Percentiles rank a stretch among this genome's conserved stretches.
phyloP scores from a whole-genome alignment of 1,140 invertebrate genomes.

The Probaryconus sp. region DNA sequence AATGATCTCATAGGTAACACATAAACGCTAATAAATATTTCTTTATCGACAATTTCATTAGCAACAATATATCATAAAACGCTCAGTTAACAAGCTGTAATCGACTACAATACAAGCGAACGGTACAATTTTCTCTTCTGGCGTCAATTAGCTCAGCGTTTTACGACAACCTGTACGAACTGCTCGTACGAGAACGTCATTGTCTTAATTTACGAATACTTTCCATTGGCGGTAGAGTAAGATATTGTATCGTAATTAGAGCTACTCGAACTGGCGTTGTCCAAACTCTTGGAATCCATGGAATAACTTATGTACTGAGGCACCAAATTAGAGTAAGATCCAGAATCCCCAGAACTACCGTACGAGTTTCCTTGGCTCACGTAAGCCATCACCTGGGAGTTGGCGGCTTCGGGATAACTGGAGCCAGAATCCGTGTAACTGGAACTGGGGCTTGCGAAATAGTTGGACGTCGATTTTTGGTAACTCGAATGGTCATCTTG shows the following conservation, averaged over 20 bases:
- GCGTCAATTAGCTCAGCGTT: neutral
- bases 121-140: too few species aligned
- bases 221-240: slow-evolving; percentile 70
- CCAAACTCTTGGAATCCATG: slow-evolving; percentile 54
- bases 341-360: slow-evolving; percentile 45
- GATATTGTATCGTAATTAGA: slow-evolving; percentile 75
- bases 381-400: slow-evolving; percentile 38
- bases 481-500: slow-evolving; percentile 5
- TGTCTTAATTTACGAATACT: slow-evolving; percentile 56
- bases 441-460: slow-evolving; percentile 35
- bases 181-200: neutral
- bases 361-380: slow-evolving; percentile 55
- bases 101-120: neutral
- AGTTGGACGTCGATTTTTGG: slow-evolving; percentile 27
- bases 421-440: slow-evolving; percentile 33
- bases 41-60: slow-evolving; percentile 9
- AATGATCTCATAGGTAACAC: too few species aligned
- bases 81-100: neutral
- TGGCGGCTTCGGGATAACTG: slow-evolving; percentile 18
- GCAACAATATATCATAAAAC: neutral
- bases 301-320: slow-evolving; percentile 66
- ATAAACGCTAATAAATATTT: slow-evolving; percentile 9
- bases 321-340: slow-evolving; percentile 65
- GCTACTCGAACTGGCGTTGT: slow-evolving; percentile 35
- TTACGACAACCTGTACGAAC: too few species aligned